Evolutionary conservation across 2,797 vertebrate genomes (phyloP).

Genomic region (Helarctos malayanus): DNA sequence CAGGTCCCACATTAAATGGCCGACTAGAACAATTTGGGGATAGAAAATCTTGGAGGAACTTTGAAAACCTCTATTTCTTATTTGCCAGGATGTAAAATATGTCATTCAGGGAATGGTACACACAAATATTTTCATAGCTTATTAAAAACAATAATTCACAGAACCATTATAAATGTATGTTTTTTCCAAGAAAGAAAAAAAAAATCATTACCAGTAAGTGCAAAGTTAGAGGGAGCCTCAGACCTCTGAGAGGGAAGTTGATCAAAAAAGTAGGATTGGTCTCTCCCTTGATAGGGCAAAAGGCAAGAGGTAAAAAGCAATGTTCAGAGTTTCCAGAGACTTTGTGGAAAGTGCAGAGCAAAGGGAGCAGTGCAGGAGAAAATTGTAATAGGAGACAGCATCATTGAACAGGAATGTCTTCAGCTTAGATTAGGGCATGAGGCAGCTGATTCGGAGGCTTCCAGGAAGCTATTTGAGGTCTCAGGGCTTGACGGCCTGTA

Average conservation of each 20-base stretch:
- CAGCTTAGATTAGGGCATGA: neutral
- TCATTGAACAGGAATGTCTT: fast-evolving
- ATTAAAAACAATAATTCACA: slow-evolving; percentile 44
- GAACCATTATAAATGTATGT: neutral
- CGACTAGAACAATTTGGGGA: neutral
- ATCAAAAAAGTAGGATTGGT: neutral
- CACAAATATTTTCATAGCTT: neutral
- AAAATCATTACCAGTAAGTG: neutral
- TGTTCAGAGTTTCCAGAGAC: neutral
- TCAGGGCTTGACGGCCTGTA: neutral
- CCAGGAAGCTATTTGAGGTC: neutral
- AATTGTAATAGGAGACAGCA: neutral
- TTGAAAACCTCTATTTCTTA: neutral
- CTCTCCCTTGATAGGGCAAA: neutral
- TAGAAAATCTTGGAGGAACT: neutral
- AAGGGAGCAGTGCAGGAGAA: neutral
- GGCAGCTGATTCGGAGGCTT: neutral
- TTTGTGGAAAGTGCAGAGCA: too few relatives aligned
- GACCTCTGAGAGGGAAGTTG: neutral
- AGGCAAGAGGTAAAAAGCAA: neutral
- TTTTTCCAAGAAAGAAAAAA: slow-evolving; percentile 35
- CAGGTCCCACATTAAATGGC: neutral
- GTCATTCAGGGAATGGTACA: neutral
- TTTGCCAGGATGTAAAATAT: neutral
- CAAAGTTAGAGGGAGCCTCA: neutral